These are phyloP conservation scores for Tachysurus fulvidraco DNA, from an alignment of 2,113 vertebrate species.

Conservation along the genomic window DNA sequence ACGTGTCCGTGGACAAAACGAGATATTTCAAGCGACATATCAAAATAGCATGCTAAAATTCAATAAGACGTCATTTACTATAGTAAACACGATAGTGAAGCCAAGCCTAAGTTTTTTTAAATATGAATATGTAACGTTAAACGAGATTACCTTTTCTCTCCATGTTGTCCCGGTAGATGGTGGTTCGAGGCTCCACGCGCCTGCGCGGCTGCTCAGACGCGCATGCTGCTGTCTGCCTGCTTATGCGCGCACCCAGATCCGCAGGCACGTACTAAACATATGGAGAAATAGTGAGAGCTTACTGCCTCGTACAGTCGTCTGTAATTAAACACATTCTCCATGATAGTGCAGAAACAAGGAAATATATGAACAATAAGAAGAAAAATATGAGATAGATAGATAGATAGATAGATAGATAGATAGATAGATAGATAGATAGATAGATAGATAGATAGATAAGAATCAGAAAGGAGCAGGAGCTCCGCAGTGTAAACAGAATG, in stretches of 20 bases:
- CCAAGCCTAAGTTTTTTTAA: neutral
- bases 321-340: too few relatives aligned
- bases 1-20: neutral
- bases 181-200: conserved; percentile 68
- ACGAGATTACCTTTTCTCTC: conserved; percentile 90
- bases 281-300: neutral
- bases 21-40: neutral
- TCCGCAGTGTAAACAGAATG: too few relatives aligned
- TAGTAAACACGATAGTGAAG: neutral
- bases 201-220: conserved; percentile 56
- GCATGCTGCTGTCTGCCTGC: neutral
- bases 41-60: neutral
- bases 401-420: neutral
- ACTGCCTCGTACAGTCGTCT: neutral
- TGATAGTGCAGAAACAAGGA: neutral
- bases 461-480: too few relatives aligned
- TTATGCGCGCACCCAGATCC: neutral
- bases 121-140: conserved; percentile 31
- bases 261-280: too few relatives aligned
- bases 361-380: neutral
- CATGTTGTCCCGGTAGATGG: conserved; percentile 79
- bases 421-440: too few relatives aligned
- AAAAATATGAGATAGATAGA: neutral
- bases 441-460: too few relatives aligned
- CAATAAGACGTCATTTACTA: neutral